Evolutionary conservation across 2,113 vertebrate species (phyloP).

Genomic region (Tragulus kanchil): DNA sequence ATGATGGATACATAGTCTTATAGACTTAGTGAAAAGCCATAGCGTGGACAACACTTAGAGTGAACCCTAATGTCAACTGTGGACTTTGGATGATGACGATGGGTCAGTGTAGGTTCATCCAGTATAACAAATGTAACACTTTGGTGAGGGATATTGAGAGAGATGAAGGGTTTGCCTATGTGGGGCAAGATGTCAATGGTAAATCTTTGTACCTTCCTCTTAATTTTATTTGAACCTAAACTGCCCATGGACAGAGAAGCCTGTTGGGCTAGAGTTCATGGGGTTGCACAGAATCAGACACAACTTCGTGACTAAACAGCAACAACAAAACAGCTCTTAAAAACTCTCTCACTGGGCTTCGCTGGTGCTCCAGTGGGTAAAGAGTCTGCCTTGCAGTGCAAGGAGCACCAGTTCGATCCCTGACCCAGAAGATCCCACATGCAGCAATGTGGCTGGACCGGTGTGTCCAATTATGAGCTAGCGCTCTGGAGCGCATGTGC

Average conservation of each 20-base stretch:
- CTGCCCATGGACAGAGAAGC: background rate
- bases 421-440: too few relatives aligned
- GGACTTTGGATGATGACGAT: background rate
- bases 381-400: too few relatives aligned
- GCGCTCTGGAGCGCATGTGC: too few relatives aligned
- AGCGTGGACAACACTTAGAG: background rate
- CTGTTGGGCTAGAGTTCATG: background rate
- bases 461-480: too few relatives aligned
- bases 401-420: too few relatives aligned
- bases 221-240: background rate
- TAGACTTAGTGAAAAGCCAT: background rate
- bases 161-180: too few relatives aligned
- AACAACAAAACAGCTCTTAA: background rate
- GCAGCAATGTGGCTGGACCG: too few relatives aligned
- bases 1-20: background rate
- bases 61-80: background rate
- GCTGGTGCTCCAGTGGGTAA: too few relatives aligned
- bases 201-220: background rate
- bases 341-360: background rate
- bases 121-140: background rate
- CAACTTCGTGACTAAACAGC: accelerated
- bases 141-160: background rate
- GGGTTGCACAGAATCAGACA: background rate
- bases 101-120: background rate
- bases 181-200: background rate